Evolutionary conservation across 2,797 vertebrate genomes (phyloP).

Genomic region (Girardinus metallicus): DNA sequence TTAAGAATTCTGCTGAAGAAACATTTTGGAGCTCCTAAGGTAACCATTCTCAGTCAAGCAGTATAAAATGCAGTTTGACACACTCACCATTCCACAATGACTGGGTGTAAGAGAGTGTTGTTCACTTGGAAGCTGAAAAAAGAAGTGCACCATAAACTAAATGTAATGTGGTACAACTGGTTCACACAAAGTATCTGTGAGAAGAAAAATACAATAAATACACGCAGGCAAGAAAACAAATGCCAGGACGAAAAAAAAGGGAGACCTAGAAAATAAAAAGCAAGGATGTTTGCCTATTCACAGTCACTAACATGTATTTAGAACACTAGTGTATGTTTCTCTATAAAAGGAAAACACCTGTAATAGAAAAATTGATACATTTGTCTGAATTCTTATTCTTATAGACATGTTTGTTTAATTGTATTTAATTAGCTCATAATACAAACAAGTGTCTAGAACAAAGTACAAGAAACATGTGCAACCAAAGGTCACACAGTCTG

Average conservation of each 20-base stretch:
- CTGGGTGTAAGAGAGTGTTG: constrained; percentile 89
- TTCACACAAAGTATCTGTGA: constrained; percentile 1
- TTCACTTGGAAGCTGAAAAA: constrained; percentile 88
- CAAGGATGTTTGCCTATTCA: background rate
- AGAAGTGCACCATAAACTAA: background rate
- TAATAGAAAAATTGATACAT: too few species aligned
- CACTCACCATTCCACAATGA: constrained; percentile 94
- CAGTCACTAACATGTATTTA: background rate
- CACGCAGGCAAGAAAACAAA: constrained; percentile 10
- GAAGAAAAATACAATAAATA: constrained; percentile 5
- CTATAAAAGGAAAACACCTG: background rate
- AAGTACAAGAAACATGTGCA: too few species aligned
- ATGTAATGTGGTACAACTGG: background rate
- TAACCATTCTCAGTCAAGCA: background rate
- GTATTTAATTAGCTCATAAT: too few species aligned
- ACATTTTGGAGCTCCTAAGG: background rate
- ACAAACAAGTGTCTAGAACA: too few species aligned
- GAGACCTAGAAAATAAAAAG: background rate
- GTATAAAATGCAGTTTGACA: background rate
- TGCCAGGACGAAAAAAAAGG: too few species aligned
- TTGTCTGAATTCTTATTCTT: too few species aligned
- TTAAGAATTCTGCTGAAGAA: constrained; percentile 15
- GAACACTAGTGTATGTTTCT: background rate
- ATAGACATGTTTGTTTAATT: too few species aligned
- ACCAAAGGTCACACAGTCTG: too few species aligned